Evolutionary conservation across 2,888 invertebrate species (phyloP), one percentile per base, ranked within the genome.

Genomic region (Orthosia cruda): DNA sequence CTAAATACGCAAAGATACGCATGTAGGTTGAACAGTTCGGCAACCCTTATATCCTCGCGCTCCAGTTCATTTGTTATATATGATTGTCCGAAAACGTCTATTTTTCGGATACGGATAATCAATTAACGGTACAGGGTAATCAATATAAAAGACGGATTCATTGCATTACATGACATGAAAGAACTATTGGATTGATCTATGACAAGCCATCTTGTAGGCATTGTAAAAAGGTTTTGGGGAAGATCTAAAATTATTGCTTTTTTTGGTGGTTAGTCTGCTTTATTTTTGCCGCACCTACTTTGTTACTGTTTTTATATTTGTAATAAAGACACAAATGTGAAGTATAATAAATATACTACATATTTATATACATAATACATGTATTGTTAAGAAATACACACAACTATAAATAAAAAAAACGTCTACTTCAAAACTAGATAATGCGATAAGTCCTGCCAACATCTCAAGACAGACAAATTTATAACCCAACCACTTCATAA

Each of bases 91-190:
- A 80, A 82, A 73, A 78, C 71, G 77, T 84, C 81, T 59, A 84
- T 86, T 79, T 78, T 83, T 78, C 66, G 67, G 84, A 84, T 87
- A 82, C 87, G 87, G 80, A 88, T 89, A 90, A 88, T 86, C 88
- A 88, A 90, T 91, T 90, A 90, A 79, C 70, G 67, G 71, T 81
- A 70, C 74, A 32, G 83, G 80, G 80, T 74, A 84, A 88, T 89
- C 84, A 80, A 89, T 86, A 81, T 77, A 59, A 74, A 57, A 83
- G 80, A 80, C 58, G 64, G 73, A 77, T 80, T 77, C 68, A 68
- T 66, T 66, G 76, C 76, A 74, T 77, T 74, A 76, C 67, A 80
- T 70, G 82, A 77, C 76, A 74, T 80, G 84, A 84, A 80, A 70
- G 47, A 71, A 67, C 63, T 77, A 55, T 47, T 26, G 20, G 84